Percentiles rank a stretch among this genome's conserved stretches.
phyloP scores from a whole-genome alignment of 2,797 vertebrate genomes.

The Xiphophorus birchmanni region DNA sequence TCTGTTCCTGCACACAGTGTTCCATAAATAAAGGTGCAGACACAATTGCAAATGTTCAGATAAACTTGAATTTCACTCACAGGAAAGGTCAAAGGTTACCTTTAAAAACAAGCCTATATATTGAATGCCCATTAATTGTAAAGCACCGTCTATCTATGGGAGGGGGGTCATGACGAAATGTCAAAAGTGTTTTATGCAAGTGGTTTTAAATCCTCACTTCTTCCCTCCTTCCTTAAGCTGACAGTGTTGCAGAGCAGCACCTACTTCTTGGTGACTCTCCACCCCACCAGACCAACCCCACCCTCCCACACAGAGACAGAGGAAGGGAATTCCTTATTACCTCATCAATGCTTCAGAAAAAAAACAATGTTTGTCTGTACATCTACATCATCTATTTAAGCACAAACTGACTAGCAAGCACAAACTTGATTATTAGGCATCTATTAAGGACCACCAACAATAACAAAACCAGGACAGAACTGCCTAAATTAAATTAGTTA shows the following conservation, averaged over 20 bases:
- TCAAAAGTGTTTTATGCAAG: constrained; percentile 58
- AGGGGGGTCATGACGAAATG: constrained; percentile 34
- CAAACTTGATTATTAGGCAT: not conserved
- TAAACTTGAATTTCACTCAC: constrained; percentile 29
- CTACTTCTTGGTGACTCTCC: constrained; percentile 71
- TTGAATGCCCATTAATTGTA: constrained; percentile 6
- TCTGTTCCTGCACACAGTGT: constrained; percentile 54
- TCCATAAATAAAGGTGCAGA: constrained; percentile 49
- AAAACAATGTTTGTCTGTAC: constrained; percentile 20
- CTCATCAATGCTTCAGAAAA: constrained; percentile 74
- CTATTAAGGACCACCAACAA: not conserved
- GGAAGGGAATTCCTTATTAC: constrained; percentile 86
- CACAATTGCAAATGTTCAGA: constrained; percentile 20
- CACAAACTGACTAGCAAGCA: constrained; percentile 8
- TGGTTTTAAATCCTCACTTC: constrained; percentile 38
- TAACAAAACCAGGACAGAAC: not conserved
- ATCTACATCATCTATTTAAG: constrained; percentile 15
- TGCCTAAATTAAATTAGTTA: constrained; percentile 6
- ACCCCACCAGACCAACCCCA: constrained; percentile 58
- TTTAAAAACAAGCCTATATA: not conserved
- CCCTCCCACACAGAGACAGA: constrained; percentile 65
- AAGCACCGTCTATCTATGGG: not conserved
- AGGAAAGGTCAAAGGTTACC: constrained; percentile 23
- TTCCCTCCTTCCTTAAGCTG: constrained; percentile 38
- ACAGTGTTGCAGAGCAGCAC: constrained; percentile 58